Evolutionary conservation across 2,797 vertebrate genomes (phyloP), one percentile per base, ranked within the genome.

Genomic region (Falco columbarius): DNA sequence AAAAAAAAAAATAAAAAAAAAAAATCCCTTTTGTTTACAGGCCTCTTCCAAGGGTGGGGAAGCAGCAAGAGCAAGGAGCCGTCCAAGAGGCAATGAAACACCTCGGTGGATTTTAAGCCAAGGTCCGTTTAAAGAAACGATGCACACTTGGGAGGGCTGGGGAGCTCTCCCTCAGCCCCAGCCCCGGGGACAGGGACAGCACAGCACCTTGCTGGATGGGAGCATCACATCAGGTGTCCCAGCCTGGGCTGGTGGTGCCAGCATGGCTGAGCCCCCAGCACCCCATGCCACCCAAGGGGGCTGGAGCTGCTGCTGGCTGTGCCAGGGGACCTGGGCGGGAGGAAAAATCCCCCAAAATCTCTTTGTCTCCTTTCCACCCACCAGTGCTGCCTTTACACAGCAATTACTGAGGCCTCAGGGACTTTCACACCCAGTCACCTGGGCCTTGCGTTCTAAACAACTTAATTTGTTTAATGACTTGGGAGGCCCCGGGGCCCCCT

Each of bases 401-500:
- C 89, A 74, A 89, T 95, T 74, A 34, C 68, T 0, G 52, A 54
- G 44, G 70, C 93, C 89, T n/a, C 22, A 6, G 68, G 86, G 95
- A 79, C 71, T 75, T 87, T 96, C 96, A 87, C 91, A 76, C 74
- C 89, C 89, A 51, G 26, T 84, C 95, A 81, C 73, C 67, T 75
- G 83, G 72, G 73, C 90, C 91, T 79, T 91, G 89, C 17, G 27
- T 34, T 85, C 89, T 42, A 13, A 90, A 86, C 71, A 91, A 24
- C 14, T 96, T 94, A 46, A 95, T 97, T 95, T 54, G 51, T 70
- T 89, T 94, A 89, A 96, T 96, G 84, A 93, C 72, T 66, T 15
- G 21, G 42, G 86, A 96, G 76, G 90, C 93, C 90, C 74, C 2
- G 1, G 21, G 81, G 82, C 29, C 18, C 65, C 66, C 72, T 22